Evolutionary conservation across 2,113 vertebrate genomes (phyloP).

Genomic region (Proterorhinus semilunaris): DNA sequence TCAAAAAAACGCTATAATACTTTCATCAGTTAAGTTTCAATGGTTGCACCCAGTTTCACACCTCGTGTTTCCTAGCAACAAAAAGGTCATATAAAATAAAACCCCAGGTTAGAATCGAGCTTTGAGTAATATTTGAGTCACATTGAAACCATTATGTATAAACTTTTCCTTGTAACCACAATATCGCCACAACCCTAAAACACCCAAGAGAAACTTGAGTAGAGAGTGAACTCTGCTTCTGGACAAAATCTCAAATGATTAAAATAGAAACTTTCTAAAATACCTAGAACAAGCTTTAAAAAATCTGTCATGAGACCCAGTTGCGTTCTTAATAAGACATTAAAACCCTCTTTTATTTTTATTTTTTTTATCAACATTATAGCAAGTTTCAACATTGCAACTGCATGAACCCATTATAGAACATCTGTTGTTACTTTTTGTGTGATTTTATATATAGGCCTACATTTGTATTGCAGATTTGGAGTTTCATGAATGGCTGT

Average conservation of each 20-base stretch:
- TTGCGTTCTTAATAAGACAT: no score
- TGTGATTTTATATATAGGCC: no score
- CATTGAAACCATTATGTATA: background rate
- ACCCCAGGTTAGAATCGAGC: background rate
- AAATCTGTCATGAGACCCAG: no score
- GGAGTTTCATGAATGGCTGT: no score
- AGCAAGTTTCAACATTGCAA: no score
- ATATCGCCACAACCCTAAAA: background rate
- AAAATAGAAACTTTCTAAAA: background rate
- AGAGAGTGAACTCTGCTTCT: background rate
- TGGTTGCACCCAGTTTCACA: background rate
- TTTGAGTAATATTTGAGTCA: background rate
- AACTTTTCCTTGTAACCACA: conserved; percentile 2
- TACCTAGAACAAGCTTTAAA: no score
- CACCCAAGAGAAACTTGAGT: background rate
- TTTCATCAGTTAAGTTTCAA: background rate
- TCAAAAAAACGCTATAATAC: no score
- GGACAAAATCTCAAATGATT: background rate
- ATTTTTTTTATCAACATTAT: no score
- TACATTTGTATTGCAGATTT: no score
- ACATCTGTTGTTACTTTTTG: no score
- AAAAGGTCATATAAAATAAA: background rate
- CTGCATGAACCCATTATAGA: no score
- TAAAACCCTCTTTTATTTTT: no score
- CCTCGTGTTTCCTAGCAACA: background rate